phyloP scores from a whole-genome alignment of 2,113 vertebrate species.

The Taurulus bubalis region DNA sequence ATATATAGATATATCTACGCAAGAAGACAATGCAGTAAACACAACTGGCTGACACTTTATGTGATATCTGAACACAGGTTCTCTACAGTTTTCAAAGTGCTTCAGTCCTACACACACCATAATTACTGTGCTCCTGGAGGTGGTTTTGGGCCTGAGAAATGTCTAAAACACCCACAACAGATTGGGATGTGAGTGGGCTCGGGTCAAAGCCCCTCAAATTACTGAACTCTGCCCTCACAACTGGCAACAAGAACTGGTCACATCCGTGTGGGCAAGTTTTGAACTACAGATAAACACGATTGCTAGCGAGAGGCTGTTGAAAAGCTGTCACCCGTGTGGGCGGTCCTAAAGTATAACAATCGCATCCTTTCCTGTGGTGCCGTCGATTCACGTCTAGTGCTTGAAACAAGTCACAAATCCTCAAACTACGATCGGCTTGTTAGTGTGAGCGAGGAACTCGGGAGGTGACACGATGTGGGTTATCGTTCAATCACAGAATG shows the following conservation, averaged over 20 bases:
- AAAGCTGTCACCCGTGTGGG: neutral
- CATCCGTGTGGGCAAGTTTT: constrained; percentile 17
- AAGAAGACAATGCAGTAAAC: constrained; percentile 51
- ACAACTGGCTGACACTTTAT: constrained; percentile 36
- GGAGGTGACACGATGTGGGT: constrained; percentile 31
- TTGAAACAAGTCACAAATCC: constrained; percentile 11
- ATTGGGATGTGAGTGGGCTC: constrained; percentile 29
- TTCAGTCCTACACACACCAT: constrained; percentile 43
- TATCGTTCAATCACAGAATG: constrained; percentile 69
- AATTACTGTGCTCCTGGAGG: constrained; percentile 22
- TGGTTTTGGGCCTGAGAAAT: constrained; percentile 15
- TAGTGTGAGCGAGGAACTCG: constrained; percentile 45
- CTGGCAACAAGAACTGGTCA: constrained; percentile 21
- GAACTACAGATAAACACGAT: constrained; percentile 25
- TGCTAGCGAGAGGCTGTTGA: neutral
- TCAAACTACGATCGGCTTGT: constrained; percentile 13
- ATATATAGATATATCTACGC: neutral
- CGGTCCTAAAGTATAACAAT: constrained; percentile 1
- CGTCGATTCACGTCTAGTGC: constrained; percentile 6
- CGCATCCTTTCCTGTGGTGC: constrained; percentile 21
- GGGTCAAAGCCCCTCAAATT: constrained; percentile 1
- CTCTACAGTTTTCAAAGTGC: constrained; percentile 14
- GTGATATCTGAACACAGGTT: constrained; percentile 35
- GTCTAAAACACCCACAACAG: constrained; percentile 21
- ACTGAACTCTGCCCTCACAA: constrained; percentile 24